A percentile compares a stretch with the other conserved stretches of the same genome.
phyloP scores from a whole-genome alignment of 35 echinoderm and acorn worm species.

The Ophioderma brevispina region DNA sequence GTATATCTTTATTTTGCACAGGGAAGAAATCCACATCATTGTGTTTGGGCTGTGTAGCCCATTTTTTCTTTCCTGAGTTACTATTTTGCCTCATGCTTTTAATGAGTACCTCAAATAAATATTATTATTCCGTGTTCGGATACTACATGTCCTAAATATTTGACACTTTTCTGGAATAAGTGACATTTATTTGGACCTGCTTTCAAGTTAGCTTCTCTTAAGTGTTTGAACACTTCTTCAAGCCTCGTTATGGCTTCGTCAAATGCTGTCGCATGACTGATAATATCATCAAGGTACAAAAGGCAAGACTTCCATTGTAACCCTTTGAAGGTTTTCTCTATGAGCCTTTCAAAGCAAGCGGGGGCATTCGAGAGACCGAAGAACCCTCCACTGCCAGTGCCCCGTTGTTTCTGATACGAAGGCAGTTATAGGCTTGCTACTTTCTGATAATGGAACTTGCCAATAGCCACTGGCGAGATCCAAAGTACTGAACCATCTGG shows the following conservation, averaged over 20 bases:
- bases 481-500: not conserved
- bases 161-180: too few relatives aligned
- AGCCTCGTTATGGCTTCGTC: not conserved
- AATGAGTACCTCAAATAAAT: too few relatives aligned
- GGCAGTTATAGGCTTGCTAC: not conserved
- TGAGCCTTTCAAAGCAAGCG: not conserved
- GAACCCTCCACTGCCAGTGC: not conserved
- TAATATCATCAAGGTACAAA: not conserved
- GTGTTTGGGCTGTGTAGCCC: too few relatives aligned
- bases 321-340: not conserved
- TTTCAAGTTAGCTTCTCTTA: not conserved
- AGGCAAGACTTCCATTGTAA: not conserved
- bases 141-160: not conserved
- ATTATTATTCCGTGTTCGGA: not conserved
- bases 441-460: not conserved
- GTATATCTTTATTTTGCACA: too few relatives aligned
- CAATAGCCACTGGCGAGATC: not conserved
- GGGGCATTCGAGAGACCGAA: not conserved
- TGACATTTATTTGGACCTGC: not conserved
- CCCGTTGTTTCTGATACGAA: not conserved
- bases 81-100: too few relatives aligned
- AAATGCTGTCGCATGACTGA: not conserved
- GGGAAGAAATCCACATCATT: too few relatives aligned
- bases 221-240: not conserved
- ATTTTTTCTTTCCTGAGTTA: too few relatives aligned